These are phyloP conservation scores for Onychostruthus taczanowskii DNA, from an alignment of 2,113 vertebrate genomes.

Conservation along the genomic window DNA sequence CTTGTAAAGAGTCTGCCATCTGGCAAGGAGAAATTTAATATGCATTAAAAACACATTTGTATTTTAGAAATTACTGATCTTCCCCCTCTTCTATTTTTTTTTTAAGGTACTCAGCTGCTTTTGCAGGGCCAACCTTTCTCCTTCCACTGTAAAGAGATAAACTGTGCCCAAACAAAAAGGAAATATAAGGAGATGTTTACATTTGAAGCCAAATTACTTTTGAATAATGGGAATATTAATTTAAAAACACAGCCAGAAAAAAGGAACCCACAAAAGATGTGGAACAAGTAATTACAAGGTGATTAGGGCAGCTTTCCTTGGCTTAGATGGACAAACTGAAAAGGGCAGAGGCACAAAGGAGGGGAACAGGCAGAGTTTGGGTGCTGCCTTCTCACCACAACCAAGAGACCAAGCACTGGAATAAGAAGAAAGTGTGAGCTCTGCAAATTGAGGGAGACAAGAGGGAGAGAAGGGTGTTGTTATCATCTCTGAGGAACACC, in stretches of 20 bases:
- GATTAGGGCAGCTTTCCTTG: not conserved
- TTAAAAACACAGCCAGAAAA: not conserved
- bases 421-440: not conserved
- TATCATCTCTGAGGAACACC: not conserved
- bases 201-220: not conserved
- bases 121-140: not conserved
- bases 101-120: not conserved
- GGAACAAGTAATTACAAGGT: not conserved
- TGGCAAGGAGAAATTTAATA: not conserved
- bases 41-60: not conserved
- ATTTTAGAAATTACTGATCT: not conserved
- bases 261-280: not conserved
- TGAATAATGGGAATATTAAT: not conserved
- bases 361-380: not conserved
- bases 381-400: not conserved
- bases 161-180: not conserved
- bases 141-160: not conserved
- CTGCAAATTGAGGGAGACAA: accelerated
- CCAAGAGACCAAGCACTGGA: not conserved
- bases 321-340: not conserved
- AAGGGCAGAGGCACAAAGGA: not conserved
- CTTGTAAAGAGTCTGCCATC: not conserved
- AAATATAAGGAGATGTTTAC: not conserved
- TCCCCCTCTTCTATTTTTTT: not conserved
- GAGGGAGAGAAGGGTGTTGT: not conserved